Conservation (phyloP, 2,113 vertebrate species). For the Hucho hucho region DNA sequence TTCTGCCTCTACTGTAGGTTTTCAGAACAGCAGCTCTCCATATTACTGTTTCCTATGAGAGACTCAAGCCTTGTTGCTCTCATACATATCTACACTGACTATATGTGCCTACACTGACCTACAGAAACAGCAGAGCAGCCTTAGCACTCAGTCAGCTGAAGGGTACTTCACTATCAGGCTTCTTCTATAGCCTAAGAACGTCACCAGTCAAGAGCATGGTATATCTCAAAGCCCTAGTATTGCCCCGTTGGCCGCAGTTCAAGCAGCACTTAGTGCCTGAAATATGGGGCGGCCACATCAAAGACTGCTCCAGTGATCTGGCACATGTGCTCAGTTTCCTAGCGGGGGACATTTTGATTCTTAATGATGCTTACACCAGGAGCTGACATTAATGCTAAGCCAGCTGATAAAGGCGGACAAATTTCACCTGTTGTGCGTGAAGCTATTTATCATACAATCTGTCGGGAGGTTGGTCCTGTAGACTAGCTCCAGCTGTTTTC, state of each 20-base stretch:
- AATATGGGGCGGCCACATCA: conserved; percentile 56
- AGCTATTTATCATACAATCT: conserved; percentile 52
- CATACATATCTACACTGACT: too few relatives aligned
- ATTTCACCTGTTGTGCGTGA: conserved; percentile 66
- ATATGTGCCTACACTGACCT: too few relatives aligned
- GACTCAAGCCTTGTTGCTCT: too few relatives aligned
- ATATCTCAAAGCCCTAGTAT: conserved; percentile 55
- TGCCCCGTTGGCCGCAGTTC: conserved; percentile 43
- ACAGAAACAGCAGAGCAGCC: too few relatives aligned
- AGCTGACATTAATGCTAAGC: conserved; percentile 41
- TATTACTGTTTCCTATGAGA: too few relatives aligned
- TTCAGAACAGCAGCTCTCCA: neutral
- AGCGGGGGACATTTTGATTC: conserved; percentile 42
- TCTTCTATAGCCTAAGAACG: conserved; percentile 48
- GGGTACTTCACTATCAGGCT: conserved; percentile 59
- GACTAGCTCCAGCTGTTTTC: too few relatives aligned
- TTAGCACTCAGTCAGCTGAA: conserved; percentile 41
- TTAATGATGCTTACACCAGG: conserved; percentile 59
- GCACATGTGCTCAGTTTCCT: conserved; percentile 51
- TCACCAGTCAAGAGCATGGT: conserved; percentile 54
- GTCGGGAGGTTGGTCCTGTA: conserved; percentile 47
- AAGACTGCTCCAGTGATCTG: conserved; percentile 49
- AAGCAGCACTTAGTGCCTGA: conserved; percentile 52
- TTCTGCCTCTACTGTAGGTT: neutral
- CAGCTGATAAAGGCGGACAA: conserved; percentile 48